These are phyloP conservation scores for Timema cristinae DNA, from an alignment of 2,888 invertebrate species.

Conservation along the genomic window DNA sequence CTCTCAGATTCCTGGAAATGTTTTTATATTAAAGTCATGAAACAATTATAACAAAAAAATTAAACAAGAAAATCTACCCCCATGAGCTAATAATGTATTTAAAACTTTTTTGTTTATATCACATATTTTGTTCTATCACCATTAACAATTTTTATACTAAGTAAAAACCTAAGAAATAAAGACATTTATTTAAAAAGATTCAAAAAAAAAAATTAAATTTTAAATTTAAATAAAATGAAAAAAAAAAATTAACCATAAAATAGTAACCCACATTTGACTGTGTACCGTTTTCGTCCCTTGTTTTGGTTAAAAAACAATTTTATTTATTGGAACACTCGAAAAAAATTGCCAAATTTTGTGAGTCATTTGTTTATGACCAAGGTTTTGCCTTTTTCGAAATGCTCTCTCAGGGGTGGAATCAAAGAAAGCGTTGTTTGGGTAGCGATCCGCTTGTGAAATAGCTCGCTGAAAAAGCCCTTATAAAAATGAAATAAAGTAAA, in stretches of 20 bases:
- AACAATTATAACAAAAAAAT: too few species aligned
- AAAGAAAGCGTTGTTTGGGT: constrained; percentile 2
- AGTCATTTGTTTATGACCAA: background rate
- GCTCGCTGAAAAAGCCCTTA: constrained; percentile 10
- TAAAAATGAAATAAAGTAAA: too few species aligned
- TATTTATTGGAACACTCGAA: background rate
- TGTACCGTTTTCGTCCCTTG: too few species aligned
- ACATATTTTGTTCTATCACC: too few species aligned
- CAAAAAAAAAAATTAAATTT: background rate
- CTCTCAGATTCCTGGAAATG: constrained; percentile 5
- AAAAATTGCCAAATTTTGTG: background rate
- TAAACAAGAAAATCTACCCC: too few species aligned
- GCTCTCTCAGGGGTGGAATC: background rate
- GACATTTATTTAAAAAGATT: too few species aligned
- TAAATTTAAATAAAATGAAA: background rate
- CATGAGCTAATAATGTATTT: too few species aligned
- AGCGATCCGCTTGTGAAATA: background rate
- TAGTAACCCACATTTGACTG: background rate
- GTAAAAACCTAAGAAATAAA: too few species aligned
- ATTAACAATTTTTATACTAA: too few species aligned
- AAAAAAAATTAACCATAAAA: background rate
- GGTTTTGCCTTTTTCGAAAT: background rate
- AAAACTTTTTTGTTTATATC: too few species aligned
- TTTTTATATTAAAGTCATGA: too few species aligned
- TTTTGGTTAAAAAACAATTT: background rate